These are phyloP conservation scores for Catocala nupta DNA, from an alignment of 2,888 invertebrate species.

Conservation along the genomic window DNA sequence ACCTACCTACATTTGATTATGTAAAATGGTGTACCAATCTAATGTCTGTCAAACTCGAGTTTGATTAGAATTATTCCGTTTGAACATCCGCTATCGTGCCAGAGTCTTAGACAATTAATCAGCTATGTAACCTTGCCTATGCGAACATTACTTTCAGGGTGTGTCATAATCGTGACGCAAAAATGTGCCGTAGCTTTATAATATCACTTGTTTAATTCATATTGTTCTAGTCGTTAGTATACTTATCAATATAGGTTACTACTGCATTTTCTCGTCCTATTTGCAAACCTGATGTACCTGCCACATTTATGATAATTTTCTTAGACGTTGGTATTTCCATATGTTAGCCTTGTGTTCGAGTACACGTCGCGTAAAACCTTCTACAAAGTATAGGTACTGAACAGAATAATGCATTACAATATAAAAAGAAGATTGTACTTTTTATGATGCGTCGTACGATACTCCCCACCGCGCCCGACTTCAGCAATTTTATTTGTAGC, in stretches of 20 bases:
- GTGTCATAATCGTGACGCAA: slow-evolving; percentile 13
- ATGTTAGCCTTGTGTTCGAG: neutral
- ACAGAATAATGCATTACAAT: neutral
- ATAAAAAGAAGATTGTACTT: neutral
- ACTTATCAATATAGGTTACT: neutral
- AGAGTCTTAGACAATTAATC: slow-evolving; percentile 20
- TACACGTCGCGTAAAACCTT: slow-evolving; percentile 1
- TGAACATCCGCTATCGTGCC: slow-evolving; percentile 23
- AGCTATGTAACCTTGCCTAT: slow-evolving; percentile 13
- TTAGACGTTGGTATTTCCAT: slow-evolving; percentile 1
- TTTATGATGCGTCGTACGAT: neutral
- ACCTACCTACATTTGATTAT: slow-evolving; percentile 28
- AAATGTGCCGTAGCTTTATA: neutral
- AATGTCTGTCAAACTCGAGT: slow-evolving; percentile 21
- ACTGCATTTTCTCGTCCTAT: neutral
- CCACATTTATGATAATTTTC: slow-evolving; percentile 3
- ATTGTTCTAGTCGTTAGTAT: too few relatives aligned
- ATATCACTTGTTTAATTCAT: too few relatives aligned
- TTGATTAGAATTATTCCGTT: slow-evolving; percentile 26
- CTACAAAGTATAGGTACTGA: slow-evolving; percentile 1
- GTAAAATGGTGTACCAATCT: slow-evolving; percentile 34
- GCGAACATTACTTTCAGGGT: slow-evolving; percentile 18
- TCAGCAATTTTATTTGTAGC: slow-evolving; percentile 6
- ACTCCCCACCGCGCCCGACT: neutral
- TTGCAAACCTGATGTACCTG: neutral